phyloP scores from a whole-genome alignment of 2,113 vertebrate species.

The Collichthys lucidus region DNA sequence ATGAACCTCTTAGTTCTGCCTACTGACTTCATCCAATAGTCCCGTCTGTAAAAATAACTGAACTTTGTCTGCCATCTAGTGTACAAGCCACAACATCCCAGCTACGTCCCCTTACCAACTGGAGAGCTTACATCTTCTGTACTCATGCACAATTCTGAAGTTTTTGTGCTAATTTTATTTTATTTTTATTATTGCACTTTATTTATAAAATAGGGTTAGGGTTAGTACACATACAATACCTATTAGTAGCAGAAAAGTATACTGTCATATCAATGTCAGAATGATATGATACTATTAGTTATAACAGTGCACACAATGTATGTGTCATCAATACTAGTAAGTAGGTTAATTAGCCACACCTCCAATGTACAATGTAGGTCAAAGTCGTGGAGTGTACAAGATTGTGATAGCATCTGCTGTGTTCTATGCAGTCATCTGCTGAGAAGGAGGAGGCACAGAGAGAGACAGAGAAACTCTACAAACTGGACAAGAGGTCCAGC shows the following conservation, averaged over 20 bases:
- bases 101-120: not conserved
- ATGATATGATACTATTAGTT: not conserved
- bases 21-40: not conserved
- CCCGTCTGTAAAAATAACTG: not conserved
- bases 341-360: not conserved
- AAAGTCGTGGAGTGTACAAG: too few species aligned
- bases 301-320: not conserved
- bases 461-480: too few species aligned
- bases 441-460: too few species aligned
- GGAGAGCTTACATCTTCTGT: not conserved
- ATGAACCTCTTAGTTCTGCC: not conserved
- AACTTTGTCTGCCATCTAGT: constrained; percentile 57
- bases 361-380: too few species aligned
- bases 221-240: too few species aligned
- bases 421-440: too few species aligned
- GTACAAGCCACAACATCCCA: constrained; percentile 11
- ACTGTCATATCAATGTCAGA: too few species aligned
- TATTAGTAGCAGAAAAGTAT: not conserved
- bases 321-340: not conserved
- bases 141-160: not conserved
- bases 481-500: too few species aligned
- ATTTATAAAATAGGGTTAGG: too few species aligned
- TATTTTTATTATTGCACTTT: not conserved
- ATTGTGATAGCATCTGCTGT: too few species aligned
- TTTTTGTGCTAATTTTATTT: not conserved